These are phyloP conservation scores for Meleagris gallopavo DNA, from an alignment of 2,113 vertebrate genomes.

Conservation along the genomic window DNA sequence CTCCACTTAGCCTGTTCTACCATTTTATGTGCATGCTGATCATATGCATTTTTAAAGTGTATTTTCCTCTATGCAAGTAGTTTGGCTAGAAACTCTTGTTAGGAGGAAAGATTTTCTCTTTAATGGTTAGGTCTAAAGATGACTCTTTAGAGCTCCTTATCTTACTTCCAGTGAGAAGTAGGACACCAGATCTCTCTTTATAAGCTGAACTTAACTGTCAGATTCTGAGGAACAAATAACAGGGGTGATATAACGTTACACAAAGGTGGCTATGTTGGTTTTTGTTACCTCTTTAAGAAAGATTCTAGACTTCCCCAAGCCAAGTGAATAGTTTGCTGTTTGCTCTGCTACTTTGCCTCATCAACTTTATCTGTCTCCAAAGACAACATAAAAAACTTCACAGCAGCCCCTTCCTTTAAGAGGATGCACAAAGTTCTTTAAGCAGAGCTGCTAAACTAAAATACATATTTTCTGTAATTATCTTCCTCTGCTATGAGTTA, in stretches of 20 bases:
- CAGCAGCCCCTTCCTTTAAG: not conserved
- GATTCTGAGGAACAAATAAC: not conserved
- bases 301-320: not conserved
- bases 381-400: not conserved
- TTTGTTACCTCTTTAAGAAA: conserved; percentile 40
- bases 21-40: not conserved
- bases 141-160: not conserved
- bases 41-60: not conserved
- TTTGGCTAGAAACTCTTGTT: not conserved
- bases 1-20: not conserved
- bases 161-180: not conserved
- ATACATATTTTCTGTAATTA: not conserved
- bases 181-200: not conserved
- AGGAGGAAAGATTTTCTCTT: not conserved
- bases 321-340: not conserved
- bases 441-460: not conserved
- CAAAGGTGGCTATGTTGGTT: not conserved
- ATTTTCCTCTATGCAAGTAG: not conserved
- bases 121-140: not conserved
- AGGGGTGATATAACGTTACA: not conserved
- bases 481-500: not conserved
- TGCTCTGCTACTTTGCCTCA: not conserved
- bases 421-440: not conserved
- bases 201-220: not conserved
- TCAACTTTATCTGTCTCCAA: not conserved